Base-by-base conservation (phyloP, 2,113 vertebrate genomes). In the Fulica atra region DNA sequence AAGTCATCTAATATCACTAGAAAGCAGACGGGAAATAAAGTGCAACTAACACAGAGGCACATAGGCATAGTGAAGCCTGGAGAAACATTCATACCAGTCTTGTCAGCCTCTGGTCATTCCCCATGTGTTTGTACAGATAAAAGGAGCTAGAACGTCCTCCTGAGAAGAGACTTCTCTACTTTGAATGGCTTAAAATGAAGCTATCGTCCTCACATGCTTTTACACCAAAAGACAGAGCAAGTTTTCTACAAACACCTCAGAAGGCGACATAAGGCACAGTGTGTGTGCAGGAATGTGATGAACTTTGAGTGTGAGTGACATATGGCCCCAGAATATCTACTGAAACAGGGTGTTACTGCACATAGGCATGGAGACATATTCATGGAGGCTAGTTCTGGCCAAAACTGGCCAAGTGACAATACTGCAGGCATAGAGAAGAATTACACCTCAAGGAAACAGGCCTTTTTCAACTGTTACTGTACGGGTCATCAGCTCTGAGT, bases 201-300 rank as follows among this genome's bases (percentile, higher is more conserved):
- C 33, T 83, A 6, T 51, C 2, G 1, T 29, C 36, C 20, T 71
- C 56, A 11, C 8, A 59, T n/a, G 26, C 8, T 74, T 86, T 81
- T 84, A 78, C 51, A 88, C 6, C 38, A 79, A 86, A 93, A 92
- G 80, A 70, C 60, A 71, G 51, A 91, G 57, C 33, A 88, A 70
- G 15, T 80, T 90, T 86, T 66, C 54, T 63, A 26, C 44, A 54
- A 50, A 83, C 54, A 81, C 64, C 20, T 73, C 64, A 56, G 65
- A 88, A 92, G 16, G 20, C 72, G 91, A 64, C 56, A 68, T 56
- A 92, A 93, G 65, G 72, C 53, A 68, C 46, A 42, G 33, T 60
- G 9, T 13, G 38, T 26, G 24, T 38, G 53, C 38, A 68, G 79
- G 61, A 68, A 94, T 79, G 63, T 8, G 0, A 70, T 35, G 60